phyloP scores from a whole-genome alignment of 2,113 vertebrate genomes.

The Thomomys bottae region DNA sequence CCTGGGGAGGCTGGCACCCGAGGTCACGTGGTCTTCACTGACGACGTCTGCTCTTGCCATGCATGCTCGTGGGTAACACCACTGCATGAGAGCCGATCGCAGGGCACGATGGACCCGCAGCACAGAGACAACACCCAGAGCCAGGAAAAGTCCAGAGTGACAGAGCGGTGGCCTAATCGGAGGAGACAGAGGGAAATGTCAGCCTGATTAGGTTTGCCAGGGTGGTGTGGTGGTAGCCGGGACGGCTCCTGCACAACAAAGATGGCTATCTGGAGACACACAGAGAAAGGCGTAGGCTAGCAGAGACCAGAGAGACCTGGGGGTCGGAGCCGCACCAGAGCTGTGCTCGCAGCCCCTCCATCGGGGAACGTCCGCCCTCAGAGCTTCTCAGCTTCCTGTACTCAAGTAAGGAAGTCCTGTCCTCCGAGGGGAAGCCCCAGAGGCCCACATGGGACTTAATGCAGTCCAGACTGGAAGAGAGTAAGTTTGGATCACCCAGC shows the following conservation, averaged over 20 bases:
- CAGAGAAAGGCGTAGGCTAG: background rate
- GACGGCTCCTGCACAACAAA: background rate
- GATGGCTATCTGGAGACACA: background rate
- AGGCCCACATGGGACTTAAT: background rate
- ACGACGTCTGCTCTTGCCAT: too few species aligned
- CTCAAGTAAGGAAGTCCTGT: background rate
- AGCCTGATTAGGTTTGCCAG: constrained; percentile 76
- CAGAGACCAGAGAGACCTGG: background rate
- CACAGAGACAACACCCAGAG: constrained; percentile 77
- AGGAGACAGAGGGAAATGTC: constrained; percentile 86
- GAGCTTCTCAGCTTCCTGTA: background rate
- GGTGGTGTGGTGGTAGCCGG: constrained; percentile 59
- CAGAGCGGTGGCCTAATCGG: constrained; percentile 81
- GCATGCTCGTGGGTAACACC: constrained; percentile 83
- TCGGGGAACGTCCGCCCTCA: too few species aligned
- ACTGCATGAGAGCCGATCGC: constrained; percentile 87
- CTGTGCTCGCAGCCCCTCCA: background rate
- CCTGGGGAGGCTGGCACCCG: too few species aligned
- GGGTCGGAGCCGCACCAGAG: background rate
- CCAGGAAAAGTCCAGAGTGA: constrained; percentile 76
- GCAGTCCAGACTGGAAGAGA: background rate
- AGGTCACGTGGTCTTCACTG: too few species aligned
- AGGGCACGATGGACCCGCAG: constrained; percentile 85
- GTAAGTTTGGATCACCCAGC: background rate
- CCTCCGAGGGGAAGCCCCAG: rapidly evolving